Conservation (phyloP, 2,113 vertebrate species). For the Odobenus rosmarus region DNA sequence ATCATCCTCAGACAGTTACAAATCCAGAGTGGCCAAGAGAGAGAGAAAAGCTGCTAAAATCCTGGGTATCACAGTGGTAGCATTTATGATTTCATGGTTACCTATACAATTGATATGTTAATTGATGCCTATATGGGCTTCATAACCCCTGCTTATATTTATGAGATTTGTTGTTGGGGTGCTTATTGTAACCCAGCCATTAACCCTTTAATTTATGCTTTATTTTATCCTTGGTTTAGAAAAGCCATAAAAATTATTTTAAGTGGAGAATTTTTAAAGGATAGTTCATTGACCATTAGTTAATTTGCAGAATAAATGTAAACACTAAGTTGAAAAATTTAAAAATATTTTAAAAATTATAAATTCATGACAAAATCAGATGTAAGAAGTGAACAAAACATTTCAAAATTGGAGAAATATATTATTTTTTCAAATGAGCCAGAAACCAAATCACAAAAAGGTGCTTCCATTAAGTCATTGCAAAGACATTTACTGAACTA, state of each 20-base stretch:
- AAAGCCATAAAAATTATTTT: slow-evolving; percentile 26
- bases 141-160: background rate
- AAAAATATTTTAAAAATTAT: background rate
- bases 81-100: background rate
- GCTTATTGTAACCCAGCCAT: background rate
- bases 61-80: background rate
- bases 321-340: background rate
- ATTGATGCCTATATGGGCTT: background rate
- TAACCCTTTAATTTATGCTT: slow-evolving; percentile 54
- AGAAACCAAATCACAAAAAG: background rate
- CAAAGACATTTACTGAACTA: background rate
- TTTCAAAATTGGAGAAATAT: background rate
- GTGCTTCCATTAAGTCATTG: background rate
- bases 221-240: slow-evolving; percentile 60
- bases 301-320: slow-evolving; percentile 59
- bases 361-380: background rate
- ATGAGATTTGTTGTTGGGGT: background rate
- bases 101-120: background rate
- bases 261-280: background rate
- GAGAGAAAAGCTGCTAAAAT: background rate
- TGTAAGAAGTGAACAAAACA: background rate
- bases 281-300: background rate
- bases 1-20: background rate
- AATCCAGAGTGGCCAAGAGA: background rate
- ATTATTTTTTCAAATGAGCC: background rate